Base-by-base conservation (phyloP, 2,797 vertebrate genomes). In the Brachyalestes nurse region DNA sequence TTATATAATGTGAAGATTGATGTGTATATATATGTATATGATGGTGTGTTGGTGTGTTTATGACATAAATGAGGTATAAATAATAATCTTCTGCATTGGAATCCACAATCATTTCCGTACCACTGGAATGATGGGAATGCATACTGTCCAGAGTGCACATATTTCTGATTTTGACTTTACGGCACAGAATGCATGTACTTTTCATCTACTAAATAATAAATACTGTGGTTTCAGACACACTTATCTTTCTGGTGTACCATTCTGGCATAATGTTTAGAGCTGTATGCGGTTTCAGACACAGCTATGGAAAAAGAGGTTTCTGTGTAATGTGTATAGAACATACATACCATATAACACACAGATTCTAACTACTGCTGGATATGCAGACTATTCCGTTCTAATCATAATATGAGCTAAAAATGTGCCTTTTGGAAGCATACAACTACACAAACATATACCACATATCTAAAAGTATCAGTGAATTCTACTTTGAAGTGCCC, bases 231-330 rank as follows among this genome's bases (percentile, higher is more conserved):
- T 66, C 64, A 40, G 17, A 42, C 64, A 42, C 8, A 42, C 38
- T 66, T 17, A 40, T 66, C 38, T 66, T 66, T 42, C 34, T 42
- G 34, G 34, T 23, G 64, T 34, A 17, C 28, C 28, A 64, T 42
- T 66, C n/a, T 66, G 64, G 34, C 17, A 40, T 42, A 2, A 34
- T 66, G 38, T 40, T 66, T 66, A 66, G 64, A 5, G 38, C 2
- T 19, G 64, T n/a, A n/a, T 66, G 64, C 5, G 64, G 19, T 66
- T 66, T 42, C 40, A n/a, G 38, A 42, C 17, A 42, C 64, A 66
- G 64, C 64, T 38, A 65, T 65, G 62, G 62, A 65, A 65, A 38
- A 19, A 65, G 38, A 66, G 38, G 19, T 62, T 62, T 7, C 60
- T 66, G 14, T 65, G 38, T 38, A 40, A 65, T 19, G 14, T 9